Base-by-base conservation (phyloP, 2,113 vertebrate genomes). In the Gallinago paraguaiae region DNA sequence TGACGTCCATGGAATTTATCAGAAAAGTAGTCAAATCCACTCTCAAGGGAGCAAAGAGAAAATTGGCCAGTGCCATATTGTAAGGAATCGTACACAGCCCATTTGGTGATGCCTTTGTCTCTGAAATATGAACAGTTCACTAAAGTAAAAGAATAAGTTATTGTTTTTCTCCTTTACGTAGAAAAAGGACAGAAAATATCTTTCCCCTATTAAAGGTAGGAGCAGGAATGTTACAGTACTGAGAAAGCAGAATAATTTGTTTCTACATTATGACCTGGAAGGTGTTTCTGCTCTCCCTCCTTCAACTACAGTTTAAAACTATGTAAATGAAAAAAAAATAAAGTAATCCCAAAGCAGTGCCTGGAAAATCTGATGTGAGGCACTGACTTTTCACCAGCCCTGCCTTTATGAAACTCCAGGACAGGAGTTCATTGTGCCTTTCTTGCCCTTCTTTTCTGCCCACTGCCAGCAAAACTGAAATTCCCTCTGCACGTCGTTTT, bases 41-140 rank as follows among this genome's bases (percentile, higher is more conserved):
- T 88, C 37, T 87, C 35, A 84, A 71, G 60, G 41, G 77, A 88
- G 69, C 72, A 92, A 92, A 89, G 81, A 94, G 65, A 82, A 93
- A 96, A 96, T 65, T 82, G 89, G 77, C 88, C 86, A 69, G 93
- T 94, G 86, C 88, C 88, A 50, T 93, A 65, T 92, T 93, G 80
- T 93, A 76, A 84, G 69, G 94, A 86, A 59, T 61, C 39, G 16
- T 45, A 35, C 70, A 48, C 17, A 71, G 77, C n/a, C 72, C 27
- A 2, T 75, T 74, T 31, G 69, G 14, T 64, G 35, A 46, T 57
- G 60, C 48, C 31, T 53, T 27, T 61, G 31, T 65, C 54, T 20
- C 22, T 23, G 46, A 88, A 37, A 53, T 59, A 35, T 6, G 30
- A 88, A 25, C 31, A 43, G 43, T 79, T 79, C 71, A 61, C 39